Base-by-base conservation (phyloP, 35 echinoderm and acorn worm genomes). In the Lytechinus variegatus region DNA sequence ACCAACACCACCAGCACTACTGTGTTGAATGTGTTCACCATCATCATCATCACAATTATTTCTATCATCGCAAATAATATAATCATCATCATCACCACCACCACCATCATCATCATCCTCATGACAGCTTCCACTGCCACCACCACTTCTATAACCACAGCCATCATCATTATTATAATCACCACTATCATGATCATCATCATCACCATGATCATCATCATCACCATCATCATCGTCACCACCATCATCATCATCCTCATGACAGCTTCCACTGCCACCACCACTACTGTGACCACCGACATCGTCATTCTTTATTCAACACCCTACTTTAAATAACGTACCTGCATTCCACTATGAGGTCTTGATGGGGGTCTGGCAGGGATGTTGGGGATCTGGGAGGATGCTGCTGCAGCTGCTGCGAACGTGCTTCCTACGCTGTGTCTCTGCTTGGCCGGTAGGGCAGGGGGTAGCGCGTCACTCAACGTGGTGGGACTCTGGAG, bases 361-460 rank as follows among this genome's bases (percentile, higher is more conserved):
- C 98, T 92, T 29, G 97, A 97, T 57, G 94, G 86, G 9, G 98
- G 95, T 95, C 98, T 99, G 71, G 97, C 90, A 11, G 98, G 95
- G 66, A 95, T 71, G 51, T 96, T 95, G 24, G 94, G 96, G 53
- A 97, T 89, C 86, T 61, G 60, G 54, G 57, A 33, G n/a, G 92
- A 9, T 54, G 91, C 91, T 96, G 95, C 91, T 55, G 55, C 91
- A n/a, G 66, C 66, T 24, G 96, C 95, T 27, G 95, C 57, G 19
- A 95, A 60, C 19, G 97, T 94, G 44, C 96, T 94, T 52, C 94
- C 91, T 91, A 97, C 71, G 52, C 97, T 98, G 94, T 97, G 96
- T 86, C 97, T 98, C 94, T 97, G 97, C 87, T 99, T 99, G 61
- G 96, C 96, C 86, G 98, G 98, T 94, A 99, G 87, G 28, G 98